These are phyloP conservation scores for Drosophila niveifrons DNA, from an alignment of 2,888 invertebrate species.

Conservation along the genomic window DNA sequence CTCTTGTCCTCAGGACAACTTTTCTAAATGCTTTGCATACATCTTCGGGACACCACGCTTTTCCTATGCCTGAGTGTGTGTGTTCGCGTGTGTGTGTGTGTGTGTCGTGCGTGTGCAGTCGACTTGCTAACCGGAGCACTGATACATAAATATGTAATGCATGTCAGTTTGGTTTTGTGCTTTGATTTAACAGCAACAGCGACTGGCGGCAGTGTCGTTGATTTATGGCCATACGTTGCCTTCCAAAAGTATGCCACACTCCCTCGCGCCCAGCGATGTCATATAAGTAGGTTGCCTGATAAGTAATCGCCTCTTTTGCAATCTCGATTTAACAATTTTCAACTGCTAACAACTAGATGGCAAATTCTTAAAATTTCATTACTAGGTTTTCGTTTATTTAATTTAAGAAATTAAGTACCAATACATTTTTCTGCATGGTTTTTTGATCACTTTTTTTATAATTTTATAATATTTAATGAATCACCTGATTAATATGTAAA, in stretches of 20 bases:
- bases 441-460: no score
- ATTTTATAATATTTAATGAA: no score
- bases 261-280: constrained; percentile 11
- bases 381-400: no score
- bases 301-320: constrained; percentile 4
- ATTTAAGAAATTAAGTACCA: no score
- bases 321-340: not conserved
- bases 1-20: constrained; percentile 1
- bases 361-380: no score
- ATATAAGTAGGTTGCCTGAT: constrained; percentile 12
- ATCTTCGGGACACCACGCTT: constrained; percentile 32
- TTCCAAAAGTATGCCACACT: constrained; percentile 42
- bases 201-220: constrained; percentile 54
- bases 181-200: constrained; percentile 77
- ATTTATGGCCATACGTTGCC: constrained; percentile 61
- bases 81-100: constrained; percentile 1
- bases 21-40: constrained; percentile 56
- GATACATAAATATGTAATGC: constrained; percentile 73
- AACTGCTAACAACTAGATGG: no score
- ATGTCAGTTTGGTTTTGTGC: constrained; percentile 75
- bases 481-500: no score
- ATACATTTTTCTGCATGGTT: no score
- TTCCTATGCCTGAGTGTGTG: constrained; percentile 9
- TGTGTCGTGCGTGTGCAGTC: constrained; percentile 39
- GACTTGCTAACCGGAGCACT: constrained; percentile 57